phyloP scores from a whole-genome alignment of 64 coral and sea anemone species.

The Actinia equina region DNA sequence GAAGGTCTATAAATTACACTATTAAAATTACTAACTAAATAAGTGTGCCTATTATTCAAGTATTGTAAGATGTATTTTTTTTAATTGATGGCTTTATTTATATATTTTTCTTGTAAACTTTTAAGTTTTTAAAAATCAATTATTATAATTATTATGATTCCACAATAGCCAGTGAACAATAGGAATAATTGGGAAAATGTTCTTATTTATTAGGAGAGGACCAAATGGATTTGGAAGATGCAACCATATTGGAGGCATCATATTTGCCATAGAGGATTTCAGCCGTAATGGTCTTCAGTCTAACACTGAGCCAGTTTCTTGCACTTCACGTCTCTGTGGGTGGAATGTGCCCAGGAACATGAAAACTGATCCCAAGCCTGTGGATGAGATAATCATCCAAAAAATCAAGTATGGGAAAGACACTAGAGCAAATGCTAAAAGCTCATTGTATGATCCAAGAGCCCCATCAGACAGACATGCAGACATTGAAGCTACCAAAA shows the following conservation, averaged over 20 bases:
- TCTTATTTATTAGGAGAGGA: conserved; percentile 56
- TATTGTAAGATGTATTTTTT: too few relatives aligned
- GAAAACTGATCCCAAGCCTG: conserved; percentile 38
- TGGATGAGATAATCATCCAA: conserved; percentile 41
- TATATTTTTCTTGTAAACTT: too few relatives aligned
- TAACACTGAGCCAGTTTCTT: conserved; percentile 32
- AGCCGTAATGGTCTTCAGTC: conserved; percentile 42
- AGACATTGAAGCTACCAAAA: too few relatives aligned
- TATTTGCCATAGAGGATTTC: conserved; percentile 69
- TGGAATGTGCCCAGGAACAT: conserved; percentile 71
- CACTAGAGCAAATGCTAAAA: background rate
- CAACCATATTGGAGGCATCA: conserved; percentile 63
- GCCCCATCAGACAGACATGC: too few relatives aligned
- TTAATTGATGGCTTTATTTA: too few relatives aligned
- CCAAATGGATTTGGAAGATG: conserved; percentile 45
- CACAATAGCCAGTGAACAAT: background rate
- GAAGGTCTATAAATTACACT: too few relatives aligned
- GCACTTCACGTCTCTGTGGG: conserved; percentile 42
- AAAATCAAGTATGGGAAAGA: conserved; percentile 40
- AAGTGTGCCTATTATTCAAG: too few relatives aligned
- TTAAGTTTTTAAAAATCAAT: too few relatives aligned
- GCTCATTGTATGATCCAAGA: conserved; percentile 35
- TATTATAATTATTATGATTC: too few relatives aligned
- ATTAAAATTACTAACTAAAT: too few relatives aligned
- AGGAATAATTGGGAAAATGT: background rate